Base-by-base conservation (phyloP, 2,888 invertebrate species). In the Cephus nigrinus region DNA sequence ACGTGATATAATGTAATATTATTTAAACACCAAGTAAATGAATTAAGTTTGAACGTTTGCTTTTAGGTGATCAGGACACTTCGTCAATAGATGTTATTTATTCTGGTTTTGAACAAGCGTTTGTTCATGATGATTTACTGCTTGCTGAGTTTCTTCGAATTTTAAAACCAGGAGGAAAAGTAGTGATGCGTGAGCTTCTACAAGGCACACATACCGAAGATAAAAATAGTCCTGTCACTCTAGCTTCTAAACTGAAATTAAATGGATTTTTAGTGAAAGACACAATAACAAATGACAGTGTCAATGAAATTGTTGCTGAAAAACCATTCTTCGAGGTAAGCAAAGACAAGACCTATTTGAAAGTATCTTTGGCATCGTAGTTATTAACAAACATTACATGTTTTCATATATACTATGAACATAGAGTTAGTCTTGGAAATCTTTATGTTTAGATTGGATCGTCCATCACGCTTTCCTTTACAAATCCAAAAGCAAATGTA, bases 321-420 rank as follows among this genome's bases (percentile, higher is more conserved):
- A 91, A 89, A 84, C 91, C 90, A 69, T 76, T 84, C 4, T 91
- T 88, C 68, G 88, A 91, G 81, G 91, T 69, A 75, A 30, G 35
- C 9, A 30, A 36, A 15, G 73, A 15, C 68, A 73, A 32, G 32
- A n/a, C 30, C 36, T 31, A 69, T 73, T 93, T 84, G 90, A 92
- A 69, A 93, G 94, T 80, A 92, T 93, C 78, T 96, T 96, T 90
- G 95, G 96, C 4, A 94, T 93, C 84, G 96, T 95, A 92, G 95
- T 95, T 93, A 69, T 76, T 33, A 68, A 82, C 83, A 1, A 68
- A 80, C 23, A 73, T 55, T 12, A 73, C 12, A 40, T 75, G 55
- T 33, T 1, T 23, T 34, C 4, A 15, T 68, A 11, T 12, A 36
- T 35, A 12, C n/a, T 15, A 33, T 5, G 31, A 73, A 69, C 68